These are phyloP conservation scores for Zeugodacus cucurbitae DNA, from an alignment of 1,140 invertebrate genomes.

Conservation along the genomic window DNA sequence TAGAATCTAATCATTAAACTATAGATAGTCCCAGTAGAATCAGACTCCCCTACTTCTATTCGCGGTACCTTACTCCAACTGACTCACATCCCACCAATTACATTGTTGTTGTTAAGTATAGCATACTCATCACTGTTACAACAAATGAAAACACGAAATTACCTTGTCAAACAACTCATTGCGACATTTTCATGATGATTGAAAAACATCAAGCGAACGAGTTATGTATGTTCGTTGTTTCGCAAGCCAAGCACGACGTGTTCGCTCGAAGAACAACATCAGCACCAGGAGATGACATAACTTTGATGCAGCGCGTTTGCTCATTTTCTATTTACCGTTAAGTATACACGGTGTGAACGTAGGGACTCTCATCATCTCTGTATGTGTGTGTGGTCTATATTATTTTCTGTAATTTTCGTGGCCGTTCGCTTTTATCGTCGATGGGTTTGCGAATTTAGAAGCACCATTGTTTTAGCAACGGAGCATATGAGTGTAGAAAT, in stretches of 20 bases:
- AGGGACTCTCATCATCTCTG: neutral
- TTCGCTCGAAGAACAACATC: neutral
- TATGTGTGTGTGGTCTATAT: neutral
- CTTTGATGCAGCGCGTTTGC: neutral
- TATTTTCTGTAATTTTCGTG: neutral
- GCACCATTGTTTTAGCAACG: neutral
- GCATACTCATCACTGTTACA: neutral
- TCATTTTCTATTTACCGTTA: neutral
- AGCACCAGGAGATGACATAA: neutral
- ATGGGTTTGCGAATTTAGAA: neutral
- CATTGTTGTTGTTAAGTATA: neutral
- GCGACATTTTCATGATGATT: conserved; percentile 35
- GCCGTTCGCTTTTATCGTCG: neutral
- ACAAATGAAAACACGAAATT: neutral
- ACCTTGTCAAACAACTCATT: conserved; percentile 31
- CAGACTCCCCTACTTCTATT: no score
- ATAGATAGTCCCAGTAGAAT: no score
- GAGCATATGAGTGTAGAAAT: neutral
- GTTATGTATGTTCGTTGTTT: neutral
- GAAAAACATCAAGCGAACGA: conserved; percentile 11
- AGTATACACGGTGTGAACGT: neutral
- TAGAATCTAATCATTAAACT: no score
- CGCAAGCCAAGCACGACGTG: neutral
- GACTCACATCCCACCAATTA: neutral
- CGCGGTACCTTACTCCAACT: no score